phyloP scores from a whole-genome alignment of 2,113 vertebrate species.

The Tachycineta bicolor region DNA sequence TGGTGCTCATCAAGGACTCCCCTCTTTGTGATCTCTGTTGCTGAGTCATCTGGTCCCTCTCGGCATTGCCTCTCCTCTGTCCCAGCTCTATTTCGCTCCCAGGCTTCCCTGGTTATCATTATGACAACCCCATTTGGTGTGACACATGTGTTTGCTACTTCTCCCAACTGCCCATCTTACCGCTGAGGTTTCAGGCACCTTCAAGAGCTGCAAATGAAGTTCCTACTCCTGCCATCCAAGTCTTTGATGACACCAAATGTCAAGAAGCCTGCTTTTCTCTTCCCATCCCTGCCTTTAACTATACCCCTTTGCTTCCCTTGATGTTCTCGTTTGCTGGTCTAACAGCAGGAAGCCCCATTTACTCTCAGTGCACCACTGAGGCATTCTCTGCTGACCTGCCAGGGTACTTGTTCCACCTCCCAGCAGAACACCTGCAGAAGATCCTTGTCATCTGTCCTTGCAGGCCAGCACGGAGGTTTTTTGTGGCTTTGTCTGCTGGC shows the following conservation, averaged over 20 bases:
- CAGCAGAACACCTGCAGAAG: background rate
- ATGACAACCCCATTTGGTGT: background rate
- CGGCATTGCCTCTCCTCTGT: background rate
- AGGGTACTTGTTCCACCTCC: background rate
- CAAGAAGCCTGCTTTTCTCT: background rate
- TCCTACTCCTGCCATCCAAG: background rate
- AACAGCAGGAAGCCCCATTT: background rate
- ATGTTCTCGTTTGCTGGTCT: background rate
- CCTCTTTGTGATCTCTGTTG: conserved; percentile 25
- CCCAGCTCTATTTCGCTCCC: background rate
- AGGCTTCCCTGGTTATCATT: background rate
- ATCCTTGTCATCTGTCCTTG: background rate
- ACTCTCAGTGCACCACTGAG: background rate
- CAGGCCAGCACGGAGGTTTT: background rate
- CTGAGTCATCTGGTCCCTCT: conserved; percentile 4
- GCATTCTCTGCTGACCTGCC: background rate
- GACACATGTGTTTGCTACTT: background rate
- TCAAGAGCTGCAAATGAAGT: background rate
- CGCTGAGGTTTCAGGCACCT: background rate
- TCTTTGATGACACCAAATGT: background rate
- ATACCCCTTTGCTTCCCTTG: background rate
- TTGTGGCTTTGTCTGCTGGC: background rate
- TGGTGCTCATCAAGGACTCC: background rate
- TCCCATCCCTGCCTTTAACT: background rate
- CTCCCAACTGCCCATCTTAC: background rate